These are phyloP conservation scores for Dendrolimus houi DNA, from an alignment of 2,888 invertebrate genomes.

Conservation along the genomic window DNA sequence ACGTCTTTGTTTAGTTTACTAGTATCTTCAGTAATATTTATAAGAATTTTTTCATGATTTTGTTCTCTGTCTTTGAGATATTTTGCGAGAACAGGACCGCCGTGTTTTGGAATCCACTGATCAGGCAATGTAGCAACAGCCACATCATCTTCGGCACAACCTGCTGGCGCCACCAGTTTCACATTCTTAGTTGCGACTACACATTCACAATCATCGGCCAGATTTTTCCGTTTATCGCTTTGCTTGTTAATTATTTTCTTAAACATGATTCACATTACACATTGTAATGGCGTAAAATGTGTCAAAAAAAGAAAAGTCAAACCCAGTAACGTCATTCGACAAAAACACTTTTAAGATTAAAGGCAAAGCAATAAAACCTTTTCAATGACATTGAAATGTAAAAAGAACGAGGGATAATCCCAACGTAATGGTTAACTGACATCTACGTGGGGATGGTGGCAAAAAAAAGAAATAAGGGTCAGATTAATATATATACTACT, in stretches of 20 bases:
- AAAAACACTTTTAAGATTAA: neutral
- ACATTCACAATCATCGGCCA: neutral
- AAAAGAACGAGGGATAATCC: neutral
- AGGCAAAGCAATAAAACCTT: neutral
- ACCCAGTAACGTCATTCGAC: neutral
- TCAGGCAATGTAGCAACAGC: conserved; percentile 51
- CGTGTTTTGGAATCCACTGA: conserved; percentile 38
- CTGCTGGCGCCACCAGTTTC: conserved; percentile 23
- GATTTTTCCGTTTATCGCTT: neutral
- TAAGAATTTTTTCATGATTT: conserved; percentile 27
- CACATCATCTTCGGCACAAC: conserved; percentile 41
- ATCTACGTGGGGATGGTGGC: no score
- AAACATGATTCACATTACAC: neutral
- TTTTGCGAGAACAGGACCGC: conserved; percentile 40
- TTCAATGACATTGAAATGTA: neutral
- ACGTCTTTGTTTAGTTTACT: conserved; percentile 31
- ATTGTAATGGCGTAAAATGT: neutral
- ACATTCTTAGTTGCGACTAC: neutral
- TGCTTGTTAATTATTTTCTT: neutral
- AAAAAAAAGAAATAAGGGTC: no score
- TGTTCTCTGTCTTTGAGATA: conserved; percentile 42
- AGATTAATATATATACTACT: neutral
- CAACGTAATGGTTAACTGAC: neutral
- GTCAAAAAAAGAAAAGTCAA: neutral
- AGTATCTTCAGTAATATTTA: conserved; percentile 27